A percentile compares a stretch with the other conserved stretches of the same genome.
Conservation (phyloP, 2,888 invertebrate species). For the Caenorhabditis zanzibari region DNA sequence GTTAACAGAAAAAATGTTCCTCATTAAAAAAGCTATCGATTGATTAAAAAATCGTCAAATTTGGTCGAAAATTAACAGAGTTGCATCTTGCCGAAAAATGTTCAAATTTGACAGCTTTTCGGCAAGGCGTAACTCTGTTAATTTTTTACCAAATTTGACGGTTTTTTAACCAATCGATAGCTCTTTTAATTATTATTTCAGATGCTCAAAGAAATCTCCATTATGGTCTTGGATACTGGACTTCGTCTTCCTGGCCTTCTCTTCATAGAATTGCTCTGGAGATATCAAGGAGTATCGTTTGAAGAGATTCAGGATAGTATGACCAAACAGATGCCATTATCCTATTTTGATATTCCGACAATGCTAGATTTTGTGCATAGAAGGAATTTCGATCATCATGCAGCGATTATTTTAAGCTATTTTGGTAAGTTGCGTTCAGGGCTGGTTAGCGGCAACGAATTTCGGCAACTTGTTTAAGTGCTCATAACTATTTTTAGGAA, state of each 20-base stretch:
- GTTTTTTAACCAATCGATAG: no score
- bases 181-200: no score
- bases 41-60: no score
- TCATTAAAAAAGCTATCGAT: no score
- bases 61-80: no score
- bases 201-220: conserved; percentile 52
- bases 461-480: no score
- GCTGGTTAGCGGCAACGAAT: no score
- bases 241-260: conserved; percentile 76
- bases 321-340: conserved; percentile 57
- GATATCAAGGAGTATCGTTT: conserved; percentile 75
- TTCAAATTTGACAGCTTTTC: not conserved
- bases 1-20: no score
- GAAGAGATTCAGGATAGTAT: conserved; percentile 73
- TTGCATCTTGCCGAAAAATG: no score
- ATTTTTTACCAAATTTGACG: no score
- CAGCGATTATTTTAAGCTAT: conserved; percentile 76
- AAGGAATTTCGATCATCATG: conserved; percentile 77
- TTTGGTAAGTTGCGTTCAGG: conserved; percentile 77
- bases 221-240: conserved; percentile 35
- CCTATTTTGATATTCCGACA: conserved; percentile 75
- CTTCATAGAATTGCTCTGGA: conserved; percentile 78
- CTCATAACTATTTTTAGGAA: no score
- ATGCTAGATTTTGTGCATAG: conserved; percentile 81
- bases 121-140: no score